These are phyloP conservation scores for Drosophila fuyamai DNA, from an alignment of 1,140 invertebrate genomes.

Conservation along the genomic window DNA sequence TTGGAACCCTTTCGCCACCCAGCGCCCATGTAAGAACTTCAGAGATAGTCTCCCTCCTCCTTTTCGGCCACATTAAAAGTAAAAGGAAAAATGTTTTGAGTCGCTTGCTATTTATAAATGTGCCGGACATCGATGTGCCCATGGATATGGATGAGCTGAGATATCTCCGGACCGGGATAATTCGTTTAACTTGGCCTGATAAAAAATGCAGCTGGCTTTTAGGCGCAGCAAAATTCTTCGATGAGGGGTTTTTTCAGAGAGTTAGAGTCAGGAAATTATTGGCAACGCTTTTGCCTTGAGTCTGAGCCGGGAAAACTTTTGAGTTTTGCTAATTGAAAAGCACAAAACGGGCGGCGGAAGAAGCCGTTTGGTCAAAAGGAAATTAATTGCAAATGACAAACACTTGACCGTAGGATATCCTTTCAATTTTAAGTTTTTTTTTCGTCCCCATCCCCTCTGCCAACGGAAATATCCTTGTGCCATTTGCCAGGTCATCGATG, in stretches of 20 bases:
- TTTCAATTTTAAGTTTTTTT: constrained; percentile 49
- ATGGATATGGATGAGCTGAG: constrained; percentile 39
- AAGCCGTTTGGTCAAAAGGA: constrained; percentile 68
- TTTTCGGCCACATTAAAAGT: constrained; percentile 48
- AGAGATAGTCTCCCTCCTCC: constrained; percentile 1
- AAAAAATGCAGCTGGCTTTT: constrained; percentile 77
- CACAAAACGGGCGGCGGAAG: constrained; percentile 59
- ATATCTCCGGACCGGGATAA: constrained; percentile 50
- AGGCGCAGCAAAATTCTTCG: constrained; percentile 55
- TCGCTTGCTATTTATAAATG: constrained; percentile 62
- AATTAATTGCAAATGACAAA: constrained; percentile 82
- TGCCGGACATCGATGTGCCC: constrained; percentile 36
- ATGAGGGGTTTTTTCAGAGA: constrained; percentile 17
- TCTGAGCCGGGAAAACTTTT: constrained; percentile 51
- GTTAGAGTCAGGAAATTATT: constrained; percentile 57
- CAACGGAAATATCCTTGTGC: constrained; percentile 42
- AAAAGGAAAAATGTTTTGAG: constrained; percentile 69
- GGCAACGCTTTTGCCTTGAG: constrained; percentile 51
- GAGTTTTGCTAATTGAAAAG: constrained; percentile 64
- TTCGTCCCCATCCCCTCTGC: constrained; percentile 2
- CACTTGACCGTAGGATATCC: constrained; percentile 68
- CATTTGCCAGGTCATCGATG: constrained; percentile 65
- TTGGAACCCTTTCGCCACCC: neutral
- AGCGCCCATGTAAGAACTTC: constrained; percentile 32
- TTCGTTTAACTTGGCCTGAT: constrained; percentile 64